Evolutionary conservation across 2,113 vertebrate species (phyloP), one percentile per base, ranked within the genome.

Genomic region (Megaleporinus macrocephalus): DNA sequence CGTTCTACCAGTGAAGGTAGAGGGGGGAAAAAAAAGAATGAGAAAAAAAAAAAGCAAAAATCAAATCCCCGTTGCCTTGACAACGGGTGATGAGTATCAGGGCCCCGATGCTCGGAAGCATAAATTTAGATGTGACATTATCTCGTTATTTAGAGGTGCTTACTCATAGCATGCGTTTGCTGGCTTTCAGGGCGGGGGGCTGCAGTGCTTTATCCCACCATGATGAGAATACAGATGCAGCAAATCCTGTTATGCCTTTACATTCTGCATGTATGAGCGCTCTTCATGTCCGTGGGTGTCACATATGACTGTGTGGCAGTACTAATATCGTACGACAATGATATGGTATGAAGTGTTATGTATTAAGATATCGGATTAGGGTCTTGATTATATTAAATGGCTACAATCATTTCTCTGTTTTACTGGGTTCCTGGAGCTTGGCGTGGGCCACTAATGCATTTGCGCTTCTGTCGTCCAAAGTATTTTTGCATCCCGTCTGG

Each of bases 81-180:
- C 88, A 87, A 91, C 89, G 20, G 84, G 83, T 80, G 82, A 86
- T 73, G 86, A 85, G 77, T 82, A 79, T 77, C 63, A 49, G 68
- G 47, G 79, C 36, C 44, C 71, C 69, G 70, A 69, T 73, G 79
- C 65, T 76, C 59, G 57, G 49, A 73, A 84, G 82, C 76, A 82
- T 83, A 84, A 70, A 84, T 87, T 83, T 86, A 87, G 86, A 79
- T 79, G 76, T 87, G 86, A 85, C 86, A 85, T 81, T 87, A 73
- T 87, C 79, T 65, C n/a, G n/a, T 79, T 84, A 86, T 86, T 84
- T 82, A 78, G 79, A 84, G 75, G 44, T 81, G 55, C 74, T 78
- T 78, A 59, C 51, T 62, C 78, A 86, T 70, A 85, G 76, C 55
- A 79, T 73, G 20, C 49, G 72, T 74, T 61, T 75, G 71, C 79